phyloP scores from a whole-genome alignment of 2,888 invertebrate genomes.

The Deilephila porcellus region DNA sequence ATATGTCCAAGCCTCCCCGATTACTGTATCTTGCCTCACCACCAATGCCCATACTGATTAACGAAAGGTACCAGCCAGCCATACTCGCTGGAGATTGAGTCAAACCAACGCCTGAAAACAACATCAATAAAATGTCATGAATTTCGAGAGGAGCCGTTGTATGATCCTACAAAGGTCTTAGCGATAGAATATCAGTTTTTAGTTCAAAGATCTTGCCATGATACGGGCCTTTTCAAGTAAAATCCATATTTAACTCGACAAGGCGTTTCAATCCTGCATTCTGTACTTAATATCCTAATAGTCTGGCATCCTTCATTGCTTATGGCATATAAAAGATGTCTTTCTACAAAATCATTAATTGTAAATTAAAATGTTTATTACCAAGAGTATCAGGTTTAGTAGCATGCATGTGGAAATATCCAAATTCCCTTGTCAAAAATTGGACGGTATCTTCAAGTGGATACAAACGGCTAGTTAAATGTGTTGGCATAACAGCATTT shows the following conservation, averaged over 20 bases:
- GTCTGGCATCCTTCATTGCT: too few relatives aligned
- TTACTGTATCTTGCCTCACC: too few relatives aligned
- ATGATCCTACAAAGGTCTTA: too few relatives aligned
- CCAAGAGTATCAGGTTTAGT: conserved; percentile 44
- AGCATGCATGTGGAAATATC: conserved; percentile 41
- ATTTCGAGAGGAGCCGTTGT: background rate
- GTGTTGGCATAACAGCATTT: conserved; percentile 25
- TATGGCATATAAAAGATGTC: too few relatives aligned
- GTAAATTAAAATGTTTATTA: conserved; percentile 19
- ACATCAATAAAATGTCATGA: background rate
- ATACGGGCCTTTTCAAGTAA: too few relatives aligned
- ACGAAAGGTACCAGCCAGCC: background rate
- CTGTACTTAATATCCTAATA: too few relatives aligned
- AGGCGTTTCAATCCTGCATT: too few relatives aligned
- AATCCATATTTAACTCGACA: too few relatives aligned
- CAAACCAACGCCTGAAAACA: background rate
- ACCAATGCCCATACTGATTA: background rate
- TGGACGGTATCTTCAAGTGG: conserved; percentile 32
- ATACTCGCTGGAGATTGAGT: conserved; percentile 2
- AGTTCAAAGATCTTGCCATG: too few relatives aligned
- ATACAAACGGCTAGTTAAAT: conserved; percentile 35
- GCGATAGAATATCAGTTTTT: too few relatives aligned
- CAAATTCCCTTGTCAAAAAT: conserved; percentile 24
- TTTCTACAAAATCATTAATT: background rate
- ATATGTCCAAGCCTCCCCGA: conserved; percentile 4